Evolutionary conservation across 2,797 vertebrate species (phyloP).

Genomic region (Rhinichthys osculus): DNA sequence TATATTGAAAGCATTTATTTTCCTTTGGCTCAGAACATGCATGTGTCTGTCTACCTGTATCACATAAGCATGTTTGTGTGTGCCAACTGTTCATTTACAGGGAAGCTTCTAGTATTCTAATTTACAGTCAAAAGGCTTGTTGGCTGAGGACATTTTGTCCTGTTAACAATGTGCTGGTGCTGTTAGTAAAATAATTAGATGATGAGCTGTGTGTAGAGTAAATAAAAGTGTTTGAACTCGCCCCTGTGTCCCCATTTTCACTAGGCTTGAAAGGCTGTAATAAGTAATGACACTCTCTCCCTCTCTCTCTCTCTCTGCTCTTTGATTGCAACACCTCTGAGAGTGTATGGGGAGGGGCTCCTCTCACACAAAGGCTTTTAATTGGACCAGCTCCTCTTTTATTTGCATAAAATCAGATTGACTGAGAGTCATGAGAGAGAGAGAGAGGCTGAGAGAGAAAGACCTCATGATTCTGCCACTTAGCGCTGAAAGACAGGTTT

Average conservation of each 20-base stretch:
- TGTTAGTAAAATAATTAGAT: slow-evolving; percentile 54
- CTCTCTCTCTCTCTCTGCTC: slow-evolving; percentile 48
- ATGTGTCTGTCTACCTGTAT: background rate
- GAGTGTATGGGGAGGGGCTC: slow-evolving; percentile 70
- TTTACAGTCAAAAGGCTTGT: slow-evolving; percentile 39
- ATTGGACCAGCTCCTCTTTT: slow-evolving; percentile 77
- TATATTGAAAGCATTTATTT: background rate
- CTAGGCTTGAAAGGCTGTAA: slow-evolving; percentile 52
- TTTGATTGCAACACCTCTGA: slow-evolving; percentile 66
- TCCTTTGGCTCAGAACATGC: background rate
- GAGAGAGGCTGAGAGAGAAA: slow-evolving; percentile 14
- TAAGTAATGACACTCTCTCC: slow-evolving; percentile 61
- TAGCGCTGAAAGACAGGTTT: slow-evolving; percentile 27
- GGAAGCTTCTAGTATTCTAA: slow-evolving; percentile 22
- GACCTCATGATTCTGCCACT: slow-evolving; percentile 38
- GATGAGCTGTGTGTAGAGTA: slow-evolving; percentile 55
- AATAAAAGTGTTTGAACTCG: slow-evolving; percentile 60
- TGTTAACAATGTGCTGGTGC: slow-evolving; percentile 51
- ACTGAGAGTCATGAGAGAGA: slow-evolving; percentile 24
- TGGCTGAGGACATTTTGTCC: slow-evolving; percentile 40
- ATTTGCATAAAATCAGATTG: slow-evolving; percentile 68
- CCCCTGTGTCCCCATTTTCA: slow-evolving; percentile 55
- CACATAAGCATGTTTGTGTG: background rate
- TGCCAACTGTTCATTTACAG: slow-evolving; percentile 35
- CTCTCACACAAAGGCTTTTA: slow-evolving; percentile 77